Conservation (phyloP, 1,140 invertebrate genomes). For the Trichogramma pretiosum region DNA sequence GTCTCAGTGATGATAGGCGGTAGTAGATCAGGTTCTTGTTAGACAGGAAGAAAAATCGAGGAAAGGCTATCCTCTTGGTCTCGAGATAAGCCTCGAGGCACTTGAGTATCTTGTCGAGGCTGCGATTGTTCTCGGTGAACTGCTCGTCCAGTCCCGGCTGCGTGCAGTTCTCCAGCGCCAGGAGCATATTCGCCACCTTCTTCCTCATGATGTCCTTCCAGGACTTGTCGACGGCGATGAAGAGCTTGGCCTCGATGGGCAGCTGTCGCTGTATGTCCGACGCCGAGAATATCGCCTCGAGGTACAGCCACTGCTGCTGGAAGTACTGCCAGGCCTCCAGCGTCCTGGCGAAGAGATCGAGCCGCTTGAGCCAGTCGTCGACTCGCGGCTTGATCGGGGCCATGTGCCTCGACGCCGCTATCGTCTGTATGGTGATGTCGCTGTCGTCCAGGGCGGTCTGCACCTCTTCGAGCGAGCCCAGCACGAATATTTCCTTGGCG, state of each 20-base stretch:
- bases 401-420: constrained; percentile 72
- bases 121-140: constrained; percentile 64
- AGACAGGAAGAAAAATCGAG: constrained; percentile 88
- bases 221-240: constrained; percentile 73
- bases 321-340: constrained; percentile 76
- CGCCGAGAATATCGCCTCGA: constrained; percentile 82
- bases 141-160: constrained; percentile 59
- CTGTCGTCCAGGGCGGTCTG: constrained; percentile 74
- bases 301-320: constrained; percentile 77
- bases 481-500: constrained; percentile 68
- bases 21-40: constrained; percentile 93
- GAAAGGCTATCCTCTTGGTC: constrained; percentile 83
- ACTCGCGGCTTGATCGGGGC: constrained; percentile 71
- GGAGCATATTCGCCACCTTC: constrained; percentile 56
- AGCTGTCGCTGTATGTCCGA: constrained; percentile 81
- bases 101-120: constrained; percentile 74
- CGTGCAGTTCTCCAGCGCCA: constrained; percentile 61
- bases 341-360: constrained; percentile 69
- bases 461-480: constrained; percentile 75
- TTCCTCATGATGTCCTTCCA: constrained; percentile 78
- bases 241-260: constrained; percentile 75
- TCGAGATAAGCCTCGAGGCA: constrained; percentile 73
- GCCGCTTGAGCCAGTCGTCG: constrained; percentile 66
- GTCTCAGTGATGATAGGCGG: too few species aligned
- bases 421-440: constrained; percentile 76